Percentiles rank a stretch among this genome's conserved stretches.
phyloP scores from a whole-genome alignment of 2,113 vertebrate genomes.

The Alces alces region DNA sequence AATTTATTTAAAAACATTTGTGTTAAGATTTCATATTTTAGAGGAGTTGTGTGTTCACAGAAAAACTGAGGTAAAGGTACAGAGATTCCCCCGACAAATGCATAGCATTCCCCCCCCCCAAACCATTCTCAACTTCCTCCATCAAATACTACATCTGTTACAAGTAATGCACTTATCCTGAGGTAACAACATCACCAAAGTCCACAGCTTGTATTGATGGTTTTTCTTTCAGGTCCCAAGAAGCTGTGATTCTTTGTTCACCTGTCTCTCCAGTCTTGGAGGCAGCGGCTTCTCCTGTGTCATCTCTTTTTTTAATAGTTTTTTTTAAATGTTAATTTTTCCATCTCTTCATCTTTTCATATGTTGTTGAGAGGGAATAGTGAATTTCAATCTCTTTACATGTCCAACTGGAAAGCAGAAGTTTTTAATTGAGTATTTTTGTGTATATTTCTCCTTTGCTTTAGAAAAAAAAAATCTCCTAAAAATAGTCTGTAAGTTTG shows the following conservation, averaged over 20 bases:
- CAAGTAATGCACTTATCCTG: not conserved
- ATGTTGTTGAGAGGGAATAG: not conserved
- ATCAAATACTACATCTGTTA: not conserved
- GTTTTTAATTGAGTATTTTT: not conserved
- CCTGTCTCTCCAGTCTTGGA: not conserved
- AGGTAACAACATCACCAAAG: not conserved
- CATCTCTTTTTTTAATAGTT: not conserved
- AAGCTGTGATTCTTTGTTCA: not conserved
- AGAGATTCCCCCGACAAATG: not conserved
- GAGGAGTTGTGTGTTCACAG: not conserved
- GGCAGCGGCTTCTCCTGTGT: not conserved
- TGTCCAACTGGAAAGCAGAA: not conserved
- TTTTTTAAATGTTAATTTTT: not conserved
- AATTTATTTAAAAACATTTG: not conserved
- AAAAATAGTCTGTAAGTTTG: not conserved
- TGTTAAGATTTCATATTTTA: not conserved
- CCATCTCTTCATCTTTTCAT: not conserved
- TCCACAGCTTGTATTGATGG: not conserved
- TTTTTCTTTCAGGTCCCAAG: not conserved
- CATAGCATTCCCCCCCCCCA: accelerated
- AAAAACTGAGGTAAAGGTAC: not conserved
- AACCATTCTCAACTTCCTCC: not conserved
- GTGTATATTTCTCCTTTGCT: not conserved
- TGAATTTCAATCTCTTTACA: not conserved
- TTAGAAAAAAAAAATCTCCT: not conserved